Evolutionary conservation across 2,888 invertebrate genomes (phyloP).

Genomic region (Deroplatys truncata): DNA sequence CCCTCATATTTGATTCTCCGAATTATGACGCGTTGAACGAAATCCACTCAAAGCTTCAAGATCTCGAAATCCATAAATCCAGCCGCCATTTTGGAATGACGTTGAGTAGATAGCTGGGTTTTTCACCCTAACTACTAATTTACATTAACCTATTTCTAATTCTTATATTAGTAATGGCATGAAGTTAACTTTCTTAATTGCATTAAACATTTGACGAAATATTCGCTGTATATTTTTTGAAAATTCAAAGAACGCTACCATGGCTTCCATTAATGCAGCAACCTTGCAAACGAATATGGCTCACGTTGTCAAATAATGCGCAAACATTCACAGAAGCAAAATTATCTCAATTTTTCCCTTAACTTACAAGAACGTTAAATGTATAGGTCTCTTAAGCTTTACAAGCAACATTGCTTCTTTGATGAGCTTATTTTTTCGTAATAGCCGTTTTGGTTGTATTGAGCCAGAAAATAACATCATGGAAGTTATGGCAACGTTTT

Average conservation of each 20-base stretch:
- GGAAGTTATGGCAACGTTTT: neutral
- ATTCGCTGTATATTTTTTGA: neutral
- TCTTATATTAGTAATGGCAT: too few species aligned
- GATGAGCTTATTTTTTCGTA: neutral
- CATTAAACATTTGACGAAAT: too few species aligned
- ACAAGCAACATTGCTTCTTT: neutral
- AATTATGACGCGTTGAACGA: too few species aligned
- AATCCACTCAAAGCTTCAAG: neutral
- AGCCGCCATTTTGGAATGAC: neutral
- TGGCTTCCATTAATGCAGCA: neutral
- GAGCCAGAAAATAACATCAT: neutral
- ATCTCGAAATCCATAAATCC: neutral
- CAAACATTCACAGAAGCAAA: neutral
- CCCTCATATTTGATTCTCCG: too few species aligned
- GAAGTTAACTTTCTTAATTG: too few species aligned
- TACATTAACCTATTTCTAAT: too few species aligned
- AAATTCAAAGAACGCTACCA: neutral
- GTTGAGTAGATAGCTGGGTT: neutral
- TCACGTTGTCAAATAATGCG: neutral
- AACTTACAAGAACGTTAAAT: too few species aligned
- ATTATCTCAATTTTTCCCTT: neutral
- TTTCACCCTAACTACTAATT: neutral
- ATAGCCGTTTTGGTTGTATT: neutral
- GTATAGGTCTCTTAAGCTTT: neutral
- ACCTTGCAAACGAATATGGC: neutral